Evolutionary conservation across 2,113 vertebrate species (phyloP).

Genomic region (Tricholaema leucomelas): DNA sequence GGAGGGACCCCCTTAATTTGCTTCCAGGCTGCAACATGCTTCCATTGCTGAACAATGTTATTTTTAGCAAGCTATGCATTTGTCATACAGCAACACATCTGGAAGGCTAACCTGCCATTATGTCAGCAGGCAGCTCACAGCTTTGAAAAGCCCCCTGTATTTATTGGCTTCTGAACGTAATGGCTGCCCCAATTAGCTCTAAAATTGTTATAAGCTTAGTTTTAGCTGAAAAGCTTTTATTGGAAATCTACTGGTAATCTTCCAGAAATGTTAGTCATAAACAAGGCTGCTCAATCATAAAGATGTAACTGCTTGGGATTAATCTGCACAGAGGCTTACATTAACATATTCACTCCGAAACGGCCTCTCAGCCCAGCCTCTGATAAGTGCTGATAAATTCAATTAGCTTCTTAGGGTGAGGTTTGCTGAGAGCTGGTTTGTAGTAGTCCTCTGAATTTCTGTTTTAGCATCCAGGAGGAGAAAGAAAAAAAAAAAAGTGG

Average conservation of each 20-base stretch:
- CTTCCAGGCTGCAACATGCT: neutral
- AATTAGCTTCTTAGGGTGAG: slow-evolving; percentile 26
- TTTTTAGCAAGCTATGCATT: slow-evolving; percentile 18
- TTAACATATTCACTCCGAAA: slow-evolving; percentile 34
- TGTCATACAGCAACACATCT: neutral
- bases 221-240: slow-evolving; percentile 44
- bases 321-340: slow-evolving; percentile 21
- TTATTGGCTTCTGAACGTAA: slow-evolving; percentile 42
- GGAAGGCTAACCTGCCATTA: slow-evolving; percentile 56
- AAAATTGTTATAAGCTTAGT: slow-evolving; percentile 50
- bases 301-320: slow-evolving; percentile 49
- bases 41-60: neutral
- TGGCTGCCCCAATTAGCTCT: slow-evolving; percentile 15
- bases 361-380: slow-evolving; percentile 8
- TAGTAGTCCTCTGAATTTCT: neutral
- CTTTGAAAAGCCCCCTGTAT: neutral
- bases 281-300: slow-evolving; percentile 47
- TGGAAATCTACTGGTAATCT: slow-evolving; percentile 29
- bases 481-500: neutral
- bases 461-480: neutral
- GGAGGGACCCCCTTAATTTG: neutral
- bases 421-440: neutral
- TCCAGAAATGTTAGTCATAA: slow-evolving; percentile 47
- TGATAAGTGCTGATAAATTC: slow-evolving; percentile 5
- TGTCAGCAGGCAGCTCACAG: neutral